Conservation (phyloP, 1,140 invertebrate genomes). For the Brevipalpus yothersi region DNA sequence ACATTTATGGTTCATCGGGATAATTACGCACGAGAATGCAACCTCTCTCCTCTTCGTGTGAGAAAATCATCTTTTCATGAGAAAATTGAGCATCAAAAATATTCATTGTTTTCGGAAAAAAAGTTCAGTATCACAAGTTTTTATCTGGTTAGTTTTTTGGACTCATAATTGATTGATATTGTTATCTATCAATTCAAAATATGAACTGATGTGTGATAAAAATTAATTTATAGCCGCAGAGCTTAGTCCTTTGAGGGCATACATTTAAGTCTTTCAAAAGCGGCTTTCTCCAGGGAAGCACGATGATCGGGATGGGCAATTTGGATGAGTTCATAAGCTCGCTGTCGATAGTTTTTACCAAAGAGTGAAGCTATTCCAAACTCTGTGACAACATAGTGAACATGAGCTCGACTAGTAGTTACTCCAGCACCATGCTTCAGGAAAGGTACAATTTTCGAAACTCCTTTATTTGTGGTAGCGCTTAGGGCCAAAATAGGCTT, state of each 20-base stretch:
- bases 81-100: too few relatives aligned
- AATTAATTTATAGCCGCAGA: background rate
- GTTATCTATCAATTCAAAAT: too few relatives aligned
- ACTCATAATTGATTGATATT: too few relatives aligned
- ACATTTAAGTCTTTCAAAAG: slow-evolving; percentile 58
- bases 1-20: too few relatives aligned
- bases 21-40: too few relatives aligned
- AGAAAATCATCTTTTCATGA: too few relatives aligned
- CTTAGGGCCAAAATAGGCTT: slow-evolving; percentile 82
- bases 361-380: slow-evolving; percentile 70
- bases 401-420: slow-evolving; percentile 70
- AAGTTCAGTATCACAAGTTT: too few relatives aligned
- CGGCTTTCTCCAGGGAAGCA: slow-evolving; percentile 56
- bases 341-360: slow-evolving; percentile 61
- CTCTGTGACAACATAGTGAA: slow-evolving; percentile 79
- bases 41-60: too few relatives aligned
- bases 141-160: too few relatives aligned
- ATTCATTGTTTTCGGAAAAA: too few relatives aligned
- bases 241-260: slow-evolving; percentile 38
- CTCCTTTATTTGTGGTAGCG: slow-evolving; percentile 57
- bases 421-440: slow-evolving; percentile 68
- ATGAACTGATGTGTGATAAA: too few relatives aligned
- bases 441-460: slow-evolving; percentile 60
- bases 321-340: slow-evolving; percentile 65
- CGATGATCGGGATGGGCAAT: slow-evolving; percentile 73